Evolutionary conservation across 2,113 vertebrate species (phyloP), one percentile per base, ranked within the genome.

Genomic region (Neolamprologus brichardi): DNA sequence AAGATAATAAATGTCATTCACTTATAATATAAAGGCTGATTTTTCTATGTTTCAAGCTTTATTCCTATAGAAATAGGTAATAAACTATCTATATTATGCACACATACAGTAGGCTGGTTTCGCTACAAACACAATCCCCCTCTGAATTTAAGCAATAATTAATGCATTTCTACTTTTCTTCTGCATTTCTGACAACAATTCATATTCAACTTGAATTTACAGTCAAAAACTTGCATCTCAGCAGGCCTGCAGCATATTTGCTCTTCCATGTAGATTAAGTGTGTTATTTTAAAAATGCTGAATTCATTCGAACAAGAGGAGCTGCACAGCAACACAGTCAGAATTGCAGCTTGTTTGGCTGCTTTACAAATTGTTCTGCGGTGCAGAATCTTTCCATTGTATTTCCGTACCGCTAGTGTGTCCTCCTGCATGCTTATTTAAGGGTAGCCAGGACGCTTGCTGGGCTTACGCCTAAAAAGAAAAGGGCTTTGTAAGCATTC

Each of bases 401-500:
- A 88, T 83, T 90, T 89, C 44, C 10, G 51, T 85, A 83, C 23
- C 20, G 25, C 79, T 49, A 58, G 58, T 62, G 86, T 81, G 83
- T 86, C 70, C 60, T 78, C 41, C 79, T 84, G 87, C 70, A 91
- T 88, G 81, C 88, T 91, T 92, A 88, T 89, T 92, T 83, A 88
- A 84, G 54, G 49, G 77, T 53, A 88, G 49, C 79, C 82, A 84
- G 80, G 84, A 89, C 18, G 67, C 86, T 87, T 90, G 56, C 82
- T 78, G 86, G 83, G 88, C 84, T 89, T 84, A 92, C 86, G 72
- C 70, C 82, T 88, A 62, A 77, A 86, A 88, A 83, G 83, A 85
- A 92, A 89, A 93, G 34, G 15, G 62, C 88, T 92, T 93, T 90
- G 89, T 86, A 89, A 91, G 89, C 87, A 84, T 93, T 89, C 37